Evolutionary conservation across 2,113 vertebrate species (phyloP), one percentile per base, ranked within the genome.

Genomic region (Dascyllus trimaculatus): DNA sequence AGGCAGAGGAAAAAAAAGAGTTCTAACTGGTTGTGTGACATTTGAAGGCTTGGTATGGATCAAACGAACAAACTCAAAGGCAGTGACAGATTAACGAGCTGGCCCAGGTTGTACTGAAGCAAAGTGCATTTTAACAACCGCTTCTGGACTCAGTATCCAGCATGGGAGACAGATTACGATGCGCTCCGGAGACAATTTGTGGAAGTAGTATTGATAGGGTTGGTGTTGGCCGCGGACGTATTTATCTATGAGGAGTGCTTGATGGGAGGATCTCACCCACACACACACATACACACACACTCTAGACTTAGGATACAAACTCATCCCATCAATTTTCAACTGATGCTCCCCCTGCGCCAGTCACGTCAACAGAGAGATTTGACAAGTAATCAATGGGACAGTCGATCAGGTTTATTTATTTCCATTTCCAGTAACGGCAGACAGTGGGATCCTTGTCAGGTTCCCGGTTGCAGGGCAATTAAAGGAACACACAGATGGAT

Each of bases 371-470:
- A 45, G 90, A 82, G 67, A 62, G 62, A 78, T 80, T 67, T 82
- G 91, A 90, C 91, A 78, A 66, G 25, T 90, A 88, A 94, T 94
- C 92, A 78, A 94, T 93, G 40, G 51, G 80, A 88, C 80, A 71
- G 69, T 91, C 85, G 3, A 88, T 87, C 73, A 24, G 52, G 69
- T 83, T 90, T 92, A 94, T 94, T 94, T 93, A 94, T 79, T 71
- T 68, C 17, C 2, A 13, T 89, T 95, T 95, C 94, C 93, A 78
- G 94, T 90, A 95, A 93, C 66, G 80, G 85, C 70, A 76, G 78
- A 88, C 85, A 86, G 84, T 49, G 62, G 77, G 69, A 91, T 90
- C 86, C 71, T 71, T 75, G 81, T 90, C 89, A 91, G 84, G 71
- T 94, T 94, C 92, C 91, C 90, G 91, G 88, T 89, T 91, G 74